Conservation (phyloP, 2,113 vertebrate genomes). For the Phalacrocorax carbo region DNA sequence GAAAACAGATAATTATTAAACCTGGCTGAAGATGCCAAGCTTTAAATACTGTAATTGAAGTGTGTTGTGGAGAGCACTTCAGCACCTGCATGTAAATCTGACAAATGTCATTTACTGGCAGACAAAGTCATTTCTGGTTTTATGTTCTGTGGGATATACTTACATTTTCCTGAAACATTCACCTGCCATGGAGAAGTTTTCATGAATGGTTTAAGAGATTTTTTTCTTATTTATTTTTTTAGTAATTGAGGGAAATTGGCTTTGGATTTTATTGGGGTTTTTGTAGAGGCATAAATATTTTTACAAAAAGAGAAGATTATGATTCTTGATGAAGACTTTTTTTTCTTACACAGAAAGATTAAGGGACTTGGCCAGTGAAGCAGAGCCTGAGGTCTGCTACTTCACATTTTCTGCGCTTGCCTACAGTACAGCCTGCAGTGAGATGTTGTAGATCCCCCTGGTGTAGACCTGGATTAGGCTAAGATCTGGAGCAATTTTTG, state of each 20-base stretch:
- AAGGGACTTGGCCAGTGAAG: neutral
- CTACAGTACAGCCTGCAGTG: neutral
- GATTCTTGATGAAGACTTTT: neutral
- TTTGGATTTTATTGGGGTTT: neutral
- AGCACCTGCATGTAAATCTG: neutral
- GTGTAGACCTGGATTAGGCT: neutral
- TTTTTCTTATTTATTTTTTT: neutral
- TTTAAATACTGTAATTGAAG: neutral
- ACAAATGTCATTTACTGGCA: neutral
- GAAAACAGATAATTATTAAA: neutral
- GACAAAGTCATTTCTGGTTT: neutral
- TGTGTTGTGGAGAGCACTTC: neutral
- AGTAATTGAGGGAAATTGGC: neutral
- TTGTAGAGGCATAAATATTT: neutral
- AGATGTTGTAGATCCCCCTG: rapidly evolving
- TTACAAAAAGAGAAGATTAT: neutral
- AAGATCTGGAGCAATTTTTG: neutral
- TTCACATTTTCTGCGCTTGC: neutral
- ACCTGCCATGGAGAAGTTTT: neutral
- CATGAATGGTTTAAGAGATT: neutral
- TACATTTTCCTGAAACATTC: neutral
- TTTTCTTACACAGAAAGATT: neutral
- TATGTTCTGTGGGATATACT: neutral
- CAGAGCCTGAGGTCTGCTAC: neutral
- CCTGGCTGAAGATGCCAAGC: neutral